These are phyloP conservation scores for Bellardia bayeri DNA, from an alignment of 2,888 invertebrate genomes.

Conservation along the genomic window DNA sequence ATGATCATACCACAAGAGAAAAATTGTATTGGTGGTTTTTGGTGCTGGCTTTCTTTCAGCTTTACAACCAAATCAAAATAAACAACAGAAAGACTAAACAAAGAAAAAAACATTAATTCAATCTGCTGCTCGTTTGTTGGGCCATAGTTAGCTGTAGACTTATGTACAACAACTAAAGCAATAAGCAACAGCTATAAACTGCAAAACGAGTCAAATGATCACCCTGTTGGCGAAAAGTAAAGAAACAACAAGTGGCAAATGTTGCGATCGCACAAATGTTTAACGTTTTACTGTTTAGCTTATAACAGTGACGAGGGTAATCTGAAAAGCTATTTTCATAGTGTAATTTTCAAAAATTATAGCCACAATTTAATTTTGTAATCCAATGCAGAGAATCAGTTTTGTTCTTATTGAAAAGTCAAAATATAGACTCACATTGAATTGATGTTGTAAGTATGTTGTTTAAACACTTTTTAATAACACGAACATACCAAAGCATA, in stretches of 20 bases:
- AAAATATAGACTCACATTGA: too few relatives aligned
- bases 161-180: not conserved
- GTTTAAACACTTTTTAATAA: too few relatives aligned
- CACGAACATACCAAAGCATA: too few relatives aligned
- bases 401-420: too few relatives aligned
- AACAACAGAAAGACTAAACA: not conserved
- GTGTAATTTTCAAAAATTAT: not conserved
- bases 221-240: constrained; percentile 45
- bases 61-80: constrained; percentile 30
- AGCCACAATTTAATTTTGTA: not conserved
- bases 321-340: not conserved
- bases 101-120: constrained; percentile 33
- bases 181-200: constrained; percentile 40
- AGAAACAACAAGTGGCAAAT: constrained; percentile 66
- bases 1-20: constrained; percentile 76
- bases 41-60: constrained; percentile 46
- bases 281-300: constrained; percentile 15
- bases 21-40: constrained; percentile 44
- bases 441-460: too few relatives aligned
- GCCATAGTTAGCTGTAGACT: constrained; percentile 16
- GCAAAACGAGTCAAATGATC: constrained; percentile 60
- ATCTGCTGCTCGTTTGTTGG: constrained; percentile 38
- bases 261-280: constrained; percentile 60
- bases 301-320: constrained; percentile 4
- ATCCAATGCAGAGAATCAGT: too few relatives aligned